These are phyloP conservation scores for Spicauda simplicius DNA, from an alignment of 2,888 invertebrate species.

Conservation along the genomic window DNA sequence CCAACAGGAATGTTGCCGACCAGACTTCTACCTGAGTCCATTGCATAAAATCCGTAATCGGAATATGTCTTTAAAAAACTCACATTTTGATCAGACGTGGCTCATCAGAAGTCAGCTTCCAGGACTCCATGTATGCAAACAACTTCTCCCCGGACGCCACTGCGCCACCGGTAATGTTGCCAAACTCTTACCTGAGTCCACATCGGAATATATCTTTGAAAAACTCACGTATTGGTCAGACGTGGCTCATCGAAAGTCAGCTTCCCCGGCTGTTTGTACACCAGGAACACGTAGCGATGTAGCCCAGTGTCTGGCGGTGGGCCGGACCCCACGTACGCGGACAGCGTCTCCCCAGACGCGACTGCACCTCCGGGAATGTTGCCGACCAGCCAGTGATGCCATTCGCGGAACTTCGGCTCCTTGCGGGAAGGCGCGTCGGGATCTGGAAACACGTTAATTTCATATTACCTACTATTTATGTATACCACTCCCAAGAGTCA, in stretches of 20 bases:
- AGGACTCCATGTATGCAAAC: too few species aligned
- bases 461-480: too few species aligned
- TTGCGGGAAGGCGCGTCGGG: conserved; percentile 95
- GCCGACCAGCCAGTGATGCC: conserved; percentile 96
- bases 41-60: too few species aligned
- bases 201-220: neutral
- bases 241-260: conserved; percentile 83
- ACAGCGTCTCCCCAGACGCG: conserved; percentile 88
- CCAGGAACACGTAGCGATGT: conserved; percentile 92
- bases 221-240: conserved; percentile 77
- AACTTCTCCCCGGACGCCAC: too few species aligned
- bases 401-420: conserved; percentile 93
- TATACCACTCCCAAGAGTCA: too few species aligned
- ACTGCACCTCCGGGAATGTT: conserved; percentile 90
- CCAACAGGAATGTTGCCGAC: too few species aligned
- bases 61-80: too few species aligned
- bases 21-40: too few species aligned
- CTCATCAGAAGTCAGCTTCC: too few species aligned
- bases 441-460: conserved; percentile 79
- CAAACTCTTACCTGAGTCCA: too few species aligned
- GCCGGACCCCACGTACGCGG: conserved; percentile 93
- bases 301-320: conserved; percentile 91
- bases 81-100: too few species aligned
- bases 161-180: too few species aligned
- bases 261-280: conserved; percentile 89